These are phyloP conservation scores for Pectinophora gossypiella DNA, from an alignment of 1,140 invertebrate genomes.

Conservation along the genomic window DNA sequence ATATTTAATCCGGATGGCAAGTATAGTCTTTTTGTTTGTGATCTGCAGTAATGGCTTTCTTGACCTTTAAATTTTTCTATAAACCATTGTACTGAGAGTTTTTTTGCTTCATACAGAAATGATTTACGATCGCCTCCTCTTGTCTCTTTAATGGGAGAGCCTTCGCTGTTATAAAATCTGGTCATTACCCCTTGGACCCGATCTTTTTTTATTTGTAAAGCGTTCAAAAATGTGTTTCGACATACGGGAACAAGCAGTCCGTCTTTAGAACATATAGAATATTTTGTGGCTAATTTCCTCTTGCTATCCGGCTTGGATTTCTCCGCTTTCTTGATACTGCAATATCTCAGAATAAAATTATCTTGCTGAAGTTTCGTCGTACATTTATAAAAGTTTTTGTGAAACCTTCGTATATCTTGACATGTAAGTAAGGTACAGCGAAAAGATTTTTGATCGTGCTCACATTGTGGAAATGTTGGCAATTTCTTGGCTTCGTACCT, in stretches of 20 bases:
- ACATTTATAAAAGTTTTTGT: not conserved
- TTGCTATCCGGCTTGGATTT: not conserved
- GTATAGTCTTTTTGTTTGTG: slow-evolving; percentile 8
- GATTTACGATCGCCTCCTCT: slow-evolving; percentile 6
- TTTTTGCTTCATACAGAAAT: slow-evolving; percentile 4
- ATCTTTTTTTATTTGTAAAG: slow-evolving; percentile 6
- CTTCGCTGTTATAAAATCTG: slow-evolving; percentile 7
- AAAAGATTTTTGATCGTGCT: not conserved
- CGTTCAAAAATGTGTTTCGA: slow-evolving; percentile 5
- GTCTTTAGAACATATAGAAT: not conserved
- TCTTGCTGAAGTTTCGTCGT: not conserved
- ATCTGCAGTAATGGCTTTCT: slow-evolving; percentile 10
- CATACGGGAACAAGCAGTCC: slow-evolving; percentile 3
- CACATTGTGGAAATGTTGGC: not conserved
- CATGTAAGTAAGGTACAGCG: not conserved
- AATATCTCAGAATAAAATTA: slow-evolving; percentile 1
- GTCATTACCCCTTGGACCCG: slow-evolving; percentile 2
- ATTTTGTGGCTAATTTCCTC: slow-evolving; percentile 4
- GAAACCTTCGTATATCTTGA: not conserved
- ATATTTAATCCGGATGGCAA: slow-evolving; percentile 1
- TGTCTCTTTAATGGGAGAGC: not conserved
- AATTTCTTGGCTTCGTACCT: not conserved
- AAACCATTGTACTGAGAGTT: slow-evolving; percentile 6
- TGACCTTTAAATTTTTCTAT: slow-evolving; percentile 7
- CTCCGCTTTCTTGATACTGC: not conserved